Conservation (phyloP, 1,140 invertebrate species). For the Uloborus diversus region DNA sequence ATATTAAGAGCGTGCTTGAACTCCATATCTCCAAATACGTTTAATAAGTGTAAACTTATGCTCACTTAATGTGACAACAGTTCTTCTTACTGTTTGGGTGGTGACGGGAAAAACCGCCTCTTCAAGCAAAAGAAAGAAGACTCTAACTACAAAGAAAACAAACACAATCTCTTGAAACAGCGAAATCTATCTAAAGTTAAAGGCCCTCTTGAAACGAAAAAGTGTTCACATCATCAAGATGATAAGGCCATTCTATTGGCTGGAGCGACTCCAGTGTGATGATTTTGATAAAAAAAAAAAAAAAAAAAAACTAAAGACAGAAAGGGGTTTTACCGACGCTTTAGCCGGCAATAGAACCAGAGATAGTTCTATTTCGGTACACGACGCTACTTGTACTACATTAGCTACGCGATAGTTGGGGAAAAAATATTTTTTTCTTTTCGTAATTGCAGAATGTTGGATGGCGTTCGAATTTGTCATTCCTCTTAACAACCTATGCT, state of each 20-base stretch:
- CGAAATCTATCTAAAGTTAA: neutral
- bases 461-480: constrained; percentile 29
- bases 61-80: too few species aligned
- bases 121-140: neutral
- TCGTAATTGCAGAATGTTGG: neutral
- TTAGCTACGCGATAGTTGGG: constrained; percentile 11
- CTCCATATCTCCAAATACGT: too few species aligned
- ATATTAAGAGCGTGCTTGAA: too few species aligned
- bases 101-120: too few species aligned
- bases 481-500: constrained; percentile 2
- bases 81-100: too few species aligned
- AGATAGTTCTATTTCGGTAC: constrained; percentile 29
- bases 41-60: too few species aligned
- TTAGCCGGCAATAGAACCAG: neutral
- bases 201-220: constrained; percentile 3
- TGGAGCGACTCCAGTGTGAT: constrained; percentile 35
- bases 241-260: constrained; percentile 39
- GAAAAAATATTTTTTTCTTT: constrained; percentile 1
- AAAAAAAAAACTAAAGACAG: too few species aligned
- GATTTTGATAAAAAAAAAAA: constrained; percentile 44
- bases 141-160: neutral
- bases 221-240: constrained; percentile 46
- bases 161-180: neutral
- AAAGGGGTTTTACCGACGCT: constrained; percentile 16
- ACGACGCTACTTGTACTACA: neutral